Evolutionary conservation across 2,888 invertebrate genomes (phyloP).

Genomic region (Amphipoea oculea): DNA sequence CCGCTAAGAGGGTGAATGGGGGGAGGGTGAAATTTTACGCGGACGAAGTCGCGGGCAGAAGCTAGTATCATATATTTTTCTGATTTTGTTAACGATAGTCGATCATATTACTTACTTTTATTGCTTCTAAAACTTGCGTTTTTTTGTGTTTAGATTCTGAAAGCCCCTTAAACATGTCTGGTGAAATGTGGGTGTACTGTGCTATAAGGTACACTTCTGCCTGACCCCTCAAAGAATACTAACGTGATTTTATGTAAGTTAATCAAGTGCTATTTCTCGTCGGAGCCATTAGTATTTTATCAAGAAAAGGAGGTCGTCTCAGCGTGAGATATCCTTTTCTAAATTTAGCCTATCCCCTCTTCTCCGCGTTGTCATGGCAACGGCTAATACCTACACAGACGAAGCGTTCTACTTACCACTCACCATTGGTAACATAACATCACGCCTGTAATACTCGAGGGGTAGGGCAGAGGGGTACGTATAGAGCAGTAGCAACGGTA

Average conservation of each 20-base stretch:
- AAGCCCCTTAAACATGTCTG: no score
- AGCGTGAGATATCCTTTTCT: constrained; percentile 24
- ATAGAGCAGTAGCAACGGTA: not conserved
- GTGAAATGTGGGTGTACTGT: no score
- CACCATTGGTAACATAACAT: not conserved
- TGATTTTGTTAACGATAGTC: no score
- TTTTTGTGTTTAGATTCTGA: no score
- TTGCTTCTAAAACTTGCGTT: no score
- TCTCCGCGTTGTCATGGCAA: constrained; percentile 26
- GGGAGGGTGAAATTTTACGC: no score
- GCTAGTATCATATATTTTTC: no score
- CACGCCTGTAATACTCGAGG: accelerated
- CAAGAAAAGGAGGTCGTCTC: constrained; percentile 25
- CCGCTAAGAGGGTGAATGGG: no score
- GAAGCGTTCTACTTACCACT: constrained; percentile 3
- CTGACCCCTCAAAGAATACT: no score
- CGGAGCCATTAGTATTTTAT: constrained; percentile 5
- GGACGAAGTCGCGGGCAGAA: no score
- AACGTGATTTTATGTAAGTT: not conserved
- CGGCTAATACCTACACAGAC: constrained; percentile 13
- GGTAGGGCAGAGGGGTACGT: not conserved
- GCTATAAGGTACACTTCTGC: not conserved
- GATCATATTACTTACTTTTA: no score
- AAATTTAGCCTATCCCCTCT: constrained; percentile 21
- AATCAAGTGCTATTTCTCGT: not conserved